These are phyloP conservation scores for Zootoca vivipara DNA, from an alignment of 2,113 vertebrate species.

Conservation along the genomic window DNA sequence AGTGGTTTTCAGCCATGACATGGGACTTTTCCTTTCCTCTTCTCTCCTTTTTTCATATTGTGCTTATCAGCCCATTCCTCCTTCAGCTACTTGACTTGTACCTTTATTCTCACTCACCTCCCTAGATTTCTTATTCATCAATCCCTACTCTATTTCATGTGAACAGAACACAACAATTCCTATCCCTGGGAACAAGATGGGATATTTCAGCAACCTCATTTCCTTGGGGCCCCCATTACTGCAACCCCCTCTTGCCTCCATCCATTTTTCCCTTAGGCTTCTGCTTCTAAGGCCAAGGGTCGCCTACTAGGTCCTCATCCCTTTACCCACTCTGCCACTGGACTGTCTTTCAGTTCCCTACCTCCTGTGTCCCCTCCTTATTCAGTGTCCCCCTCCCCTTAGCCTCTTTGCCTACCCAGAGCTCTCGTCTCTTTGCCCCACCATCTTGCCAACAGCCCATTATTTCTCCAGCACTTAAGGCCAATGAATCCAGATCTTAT, in stretches of 20 bases:
- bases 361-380: background rate
- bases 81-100: background rate
- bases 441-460: background rate
- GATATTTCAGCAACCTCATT: background rate
- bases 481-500: background rate
- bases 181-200: background rate
- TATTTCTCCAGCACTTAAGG: background rate
- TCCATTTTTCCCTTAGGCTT: background rate
- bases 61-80: background rate
- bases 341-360: background rate
- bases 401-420: background rate
- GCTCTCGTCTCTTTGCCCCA: background rate
- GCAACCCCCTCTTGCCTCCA: background rate
- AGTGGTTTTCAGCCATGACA: background rate
- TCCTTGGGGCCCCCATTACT: background rate
- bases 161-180: background rate
- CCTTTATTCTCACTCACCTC: background rate
- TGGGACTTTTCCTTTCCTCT: background rate
- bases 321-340: background rate
- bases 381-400: background rate
- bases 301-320: background rate
- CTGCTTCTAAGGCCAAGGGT: background rate
- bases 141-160: background rate
- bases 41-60: background rate
- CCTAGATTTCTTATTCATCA: background rate